Evolutionary conservation across 2,113 vertebrate genomes (phyloP), one percentile per base, ranked within the genome.

Genomic region (Mungos mungo): DNA sequence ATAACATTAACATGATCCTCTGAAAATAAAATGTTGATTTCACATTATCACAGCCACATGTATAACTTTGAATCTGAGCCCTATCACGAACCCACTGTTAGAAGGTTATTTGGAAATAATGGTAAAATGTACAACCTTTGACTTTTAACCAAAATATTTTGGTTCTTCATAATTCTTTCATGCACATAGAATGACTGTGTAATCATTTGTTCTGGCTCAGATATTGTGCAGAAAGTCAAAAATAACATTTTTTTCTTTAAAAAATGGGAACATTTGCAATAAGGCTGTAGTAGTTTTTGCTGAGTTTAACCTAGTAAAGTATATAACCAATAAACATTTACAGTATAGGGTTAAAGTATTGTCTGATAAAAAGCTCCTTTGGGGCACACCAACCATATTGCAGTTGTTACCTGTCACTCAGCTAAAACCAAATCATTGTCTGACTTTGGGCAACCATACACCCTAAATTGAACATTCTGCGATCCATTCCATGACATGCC

Each of bases 381-480:
- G 41, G 65, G 69, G 27, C 7, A 95, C 65, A 89, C 7, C 12
- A 82, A 63, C 38, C 80, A 90, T 60, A 90, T 90, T 91, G 50
- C 11, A 95, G 4, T 88, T 93, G 4, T 74, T 96, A 90, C 45
- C 33, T 84, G 81, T 84, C 47, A 90, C 52, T 90, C 31, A 89
- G 11, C 12, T 76, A 35, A 92, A 96, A 96, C 35, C 54, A 52
- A 95, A 95, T 65, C 38, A 80, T 84, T 83, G 10, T 69, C 35
- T 88, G 90, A 50, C 41, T 93, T 93, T 87, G 63, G 68, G 33
- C 29, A 96, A 31, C 23, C 27, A 84, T 47, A 47, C 14, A 76
- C 21, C 25, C 15, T 96, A 93, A 90, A 89, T n/a, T 50, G 63
- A 96, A 97, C 74, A 82, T 90, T 82, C 29, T 86, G 50, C 15